Conservation (phyloP, 1,140 invertebrate genomes). For the Amphibalanus amphitrite region DNA sequence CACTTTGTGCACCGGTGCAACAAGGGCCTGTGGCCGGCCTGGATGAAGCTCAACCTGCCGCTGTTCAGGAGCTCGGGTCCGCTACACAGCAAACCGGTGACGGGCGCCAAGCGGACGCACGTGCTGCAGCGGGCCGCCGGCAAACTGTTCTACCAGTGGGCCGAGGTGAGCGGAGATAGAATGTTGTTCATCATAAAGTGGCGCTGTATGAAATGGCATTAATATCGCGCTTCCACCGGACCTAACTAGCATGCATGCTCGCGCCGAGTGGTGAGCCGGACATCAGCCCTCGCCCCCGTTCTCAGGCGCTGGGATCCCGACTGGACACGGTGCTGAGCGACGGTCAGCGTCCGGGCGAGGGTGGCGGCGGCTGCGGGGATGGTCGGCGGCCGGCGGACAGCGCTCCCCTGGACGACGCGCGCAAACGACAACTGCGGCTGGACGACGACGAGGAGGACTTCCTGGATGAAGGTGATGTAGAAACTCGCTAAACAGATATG, state of each 20-base stretch:
- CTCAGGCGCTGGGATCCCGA: constrained; percentile 58
- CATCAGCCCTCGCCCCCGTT: too few species aligned
- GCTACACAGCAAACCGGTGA: constrained; percentile 30
- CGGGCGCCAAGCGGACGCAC: constrained; percentile 49
- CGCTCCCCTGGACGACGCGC: constrained; percentile 61
- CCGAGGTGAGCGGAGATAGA: constrained; percentile 73
- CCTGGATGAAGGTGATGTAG: constrained; percentile 81
- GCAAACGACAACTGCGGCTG: constrained; percentile 58
- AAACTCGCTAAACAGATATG: too few species aligned
- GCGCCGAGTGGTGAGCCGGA: too few species aligned
- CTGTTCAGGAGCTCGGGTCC: constrained; percentile 21
- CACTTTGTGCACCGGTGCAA: constrained; percentile 95
- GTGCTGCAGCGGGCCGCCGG: constrained; percentile 79
- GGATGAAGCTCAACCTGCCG: constrained; percentile 77
- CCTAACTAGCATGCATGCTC: too few species aligned
- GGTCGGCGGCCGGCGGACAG: constrained; percentile 35
- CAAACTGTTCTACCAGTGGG: constrained; percentile 94
- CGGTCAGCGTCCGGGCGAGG: constrained; percentile 16
- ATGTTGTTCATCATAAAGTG: too few species aligned
- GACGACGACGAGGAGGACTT: constrained; percentile 97
- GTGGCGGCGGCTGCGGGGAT: constrained; percentile 24
- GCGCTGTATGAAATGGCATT: too few species aligned
- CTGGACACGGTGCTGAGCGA: constrained; percentile 45
- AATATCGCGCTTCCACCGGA: too few species aligned
- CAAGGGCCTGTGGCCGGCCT: constrained; percentile 89